Evolutionary conservation across 2,888 invertebrate species (phyloP).

Genomic region (Rhodophaea formosa): DNA sequence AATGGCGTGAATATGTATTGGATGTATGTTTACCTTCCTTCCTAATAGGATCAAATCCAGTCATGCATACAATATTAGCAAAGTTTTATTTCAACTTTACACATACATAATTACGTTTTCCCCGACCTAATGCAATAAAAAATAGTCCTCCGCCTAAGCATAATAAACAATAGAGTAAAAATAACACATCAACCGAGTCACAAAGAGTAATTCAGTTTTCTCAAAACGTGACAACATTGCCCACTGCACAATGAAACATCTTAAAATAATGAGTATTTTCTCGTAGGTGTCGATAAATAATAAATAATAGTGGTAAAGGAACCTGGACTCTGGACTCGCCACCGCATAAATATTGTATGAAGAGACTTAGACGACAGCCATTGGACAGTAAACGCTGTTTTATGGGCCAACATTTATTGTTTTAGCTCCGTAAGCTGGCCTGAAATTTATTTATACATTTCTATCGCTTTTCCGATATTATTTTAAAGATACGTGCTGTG

Average conservation of each 20-base stretch:
- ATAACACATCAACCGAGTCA: too few species aligned
- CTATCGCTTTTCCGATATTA: constrained; percentile 6
- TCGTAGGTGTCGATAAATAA: constrained; percentile 15
- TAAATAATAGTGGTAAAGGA: constrained; percentile 40
- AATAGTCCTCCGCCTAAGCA: too few species aligned
- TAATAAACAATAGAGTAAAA: too few species aligned
- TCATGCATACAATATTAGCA: too few species aligned
- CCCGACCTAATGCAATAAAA: too few species aligned
- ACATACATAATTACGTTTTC: too few species aligned
- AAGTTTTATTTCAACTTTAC: too few species aligned
- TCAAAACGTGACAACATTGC: not conserved
- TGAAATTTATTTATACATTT: constrained; percentile 12
- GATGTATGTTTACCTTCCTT: too few species aligned
- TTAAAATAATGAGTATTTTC: constrained; percentile 2
- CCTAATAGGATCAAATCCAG: too few species aligned
- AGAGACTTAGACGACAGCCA: constrained; percentile 63
- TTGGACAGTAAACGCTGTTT: constrained; percentile 72
- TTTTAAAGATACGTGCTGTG: not conserved
- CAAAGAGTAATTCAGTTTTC: too few species aligned
- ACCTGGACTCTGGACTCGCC: constrained; percentile 26
- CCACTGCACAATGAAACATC: not conserved
- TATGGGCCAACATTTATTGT: constrained; percentile 74
- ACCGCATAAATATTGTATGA: constrained; percentile 73
- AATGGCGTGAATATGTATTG: too few species aligned
- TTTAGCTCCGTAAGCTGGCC: constrained; percentile 55